Evolutionary conservation across 1,140 invertebrate genomes (phyloP), one percentile per base, ranked within the genome.

Genomic region (Potamilus streckersoni): DNA sequence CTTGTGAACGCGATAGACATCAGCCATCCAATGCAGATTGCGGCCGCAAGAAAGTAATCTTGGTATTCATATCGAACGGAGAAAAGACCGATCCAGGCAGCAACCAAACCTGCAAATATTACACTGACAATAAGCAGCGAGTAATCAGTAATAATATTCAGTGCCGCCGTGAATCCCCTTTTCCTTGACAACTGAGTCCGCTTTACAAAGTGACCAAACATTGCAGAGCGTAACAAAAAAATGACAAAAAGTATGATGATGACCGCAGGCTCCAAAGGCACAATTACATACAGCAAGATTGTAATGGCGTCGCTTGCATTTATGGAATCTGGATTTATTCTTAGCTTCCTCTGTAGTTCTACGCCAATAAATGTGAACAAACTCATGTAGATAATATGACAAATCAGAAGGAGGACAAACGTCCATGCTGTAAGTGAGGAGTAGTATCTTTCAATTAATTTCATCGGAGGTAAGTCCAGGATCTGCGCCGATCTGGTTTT

Each of bases 301-400:
- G 73, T 73, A 56, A 79, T 69, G 1, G 63, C 20, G 59, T 79
- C 68, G 1, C 79, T 65, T 0, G 65, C 59, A 63, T 73, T 57
- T 61, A 74, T 61, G 20, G 69, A 23, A 31, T 69, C 67, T 71
- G 77, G 62, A 38, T 78, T 70, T 55, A 59, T 62, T 12, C 80
- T 71, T 11, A 79, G 58, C 17, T 73, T 76, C 27, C 76, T 69
- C 19, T 80, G 68, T 27, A 82, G 20, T 20, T 73, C 66, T 13
- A 83, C 65, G 15, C 74, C 79, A 2, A 74, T 69, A 63, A 80
- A 82, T 13, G 80, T 83, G 57, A 87, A 83, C 12, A 83, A n/a
- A 38, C 74, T 79, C 86, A 87, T 87, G 77, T 87, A 86, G 5
- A 80, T 31, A 23, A 87, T 79, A 72, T 87, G 86, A n/a, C 83